These are phyloP conservation scores for Lypha dubia DNA, from an alignment of 2,888 invertebrate genomes.

Conservation along the genomic window DNA sequence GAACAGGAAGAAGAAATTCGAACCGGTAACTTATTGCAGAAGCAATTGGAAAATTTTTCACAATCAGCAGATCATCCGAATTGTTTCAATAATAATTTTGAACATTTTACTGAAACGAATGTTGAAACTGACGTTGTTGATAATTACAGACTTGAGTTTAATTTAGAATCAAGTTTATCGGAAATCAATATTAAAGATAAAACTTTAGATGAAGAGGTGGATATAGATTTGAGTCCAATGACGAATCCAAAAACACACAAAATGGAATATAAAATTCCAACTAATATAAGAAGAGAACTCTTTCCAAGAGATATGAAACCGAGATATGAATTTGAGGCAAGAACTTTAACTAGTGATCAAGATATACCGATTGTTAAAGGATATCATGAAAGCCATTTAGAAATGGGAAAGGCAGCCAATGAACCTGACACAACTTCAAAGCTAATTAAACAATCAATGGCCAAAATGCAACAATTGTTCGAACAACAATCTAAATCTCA, in stretches of 20 bases:
- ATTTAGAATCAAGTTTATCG: slow-evolving; percentile 21
- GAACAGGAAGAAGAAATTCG: slow-evolving; percentile 50
- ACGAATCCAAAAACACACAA: background rate
- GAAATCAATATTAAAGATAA: slow-evolving; percentile 49
- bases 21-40: slow-evolving; percentile 35
- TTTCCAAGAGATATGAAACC: slow-evolving; percentile 26
- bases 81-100: slow-evolving; percentile 53
- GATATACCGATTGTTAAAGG: slow-evolving; percentile 6
- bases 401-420: background rate
- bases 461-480: slow-evolving; percentile 78
- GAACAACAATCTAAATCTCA: slow-evolving; percentile 48
- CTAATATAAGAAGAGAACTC: slow-evolving; percentile 32
- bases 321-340: background rate
- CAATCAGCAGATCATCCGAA: slow-evolving; percentile 35
- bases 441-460: slow-evolving; percentile 77
- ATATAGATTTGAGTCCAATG: slow-evolving; percentile 41
- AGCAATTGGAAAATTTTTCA: slow-evolving; percentile 31
- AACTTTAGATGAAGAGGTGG: slow-evolving; percentile 33
- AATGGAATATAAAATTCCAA: background rate
- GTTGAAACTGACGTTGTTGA: background rate
- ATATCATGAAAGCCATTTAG: slow-evolving; percentile 7
- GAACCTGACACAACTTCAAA: slow-evolving; percentile 20
- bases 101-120: slow-evolving; percentile 9
- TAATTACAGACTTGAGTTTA: background rate
- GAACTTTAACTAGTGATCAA: too few relatives aligned